phyloP scores from a whole-genome alignment of 35 echinoderm and acorn worm species.

The Anneissia japonica region DNA sequence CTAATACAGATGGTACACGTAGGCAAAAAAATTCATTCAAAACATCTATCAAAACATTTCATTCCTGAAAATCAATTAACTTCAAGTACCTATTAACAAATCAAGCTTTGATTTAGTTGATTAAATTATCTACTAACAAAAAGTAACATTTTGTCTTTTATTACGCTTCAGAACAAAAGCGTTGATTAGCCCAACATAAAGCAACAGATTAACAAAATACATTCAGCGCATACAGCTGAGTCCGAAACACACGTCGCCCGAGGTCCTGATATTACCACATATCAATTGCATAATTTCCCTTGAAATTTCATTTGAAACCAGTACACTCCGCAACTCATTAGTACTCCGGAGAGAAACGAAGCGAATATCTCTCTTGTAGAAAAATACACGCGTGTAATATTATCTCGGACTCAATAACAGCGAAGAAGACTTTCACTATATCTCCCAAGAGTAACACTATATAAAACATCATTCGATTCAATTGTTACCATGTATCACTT shows the following conservation, averaged over 20 bases:
- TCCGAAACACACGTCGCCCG: background rate
- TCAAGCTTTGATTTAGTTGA: background rate
- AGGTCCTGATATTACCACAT: background rate
- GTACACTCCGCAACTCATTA: background rate
- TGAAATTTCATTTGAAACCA: background rate
- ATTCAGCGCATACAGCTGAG: background rate
- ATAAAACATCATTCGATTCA: background rate
- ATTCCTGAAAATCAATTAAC: background rate
- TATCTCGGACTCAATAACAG: background rate
- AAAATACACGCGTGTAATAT: background rate
- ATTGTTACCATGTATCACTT: background rate
- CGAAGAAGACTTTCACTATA: background rate
- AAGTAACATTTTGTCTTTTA: background rate
- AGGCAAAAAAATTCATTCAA: too few relatives aligned
- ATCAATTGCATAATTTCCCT: background rate
- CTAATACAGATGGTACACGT: too few relatives aligned
- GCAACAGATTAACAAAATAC: background rate
- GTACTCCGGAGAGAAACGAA: background rate
- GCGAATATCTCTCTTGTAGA: background rate
- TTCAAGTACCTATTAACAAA: background rate
- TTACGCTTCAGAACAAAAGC: background rate
- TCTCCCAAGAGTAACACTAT: background rate
- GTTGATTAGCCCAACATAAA: background rate
- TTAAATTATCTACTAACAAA: background rate
- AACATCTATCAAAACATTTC: too few relatives aligned